Evolutionary conservation across 2,888 invertebrate genomes (phyloP).

Genomic region (Trachelus troglodyta): DNA sequence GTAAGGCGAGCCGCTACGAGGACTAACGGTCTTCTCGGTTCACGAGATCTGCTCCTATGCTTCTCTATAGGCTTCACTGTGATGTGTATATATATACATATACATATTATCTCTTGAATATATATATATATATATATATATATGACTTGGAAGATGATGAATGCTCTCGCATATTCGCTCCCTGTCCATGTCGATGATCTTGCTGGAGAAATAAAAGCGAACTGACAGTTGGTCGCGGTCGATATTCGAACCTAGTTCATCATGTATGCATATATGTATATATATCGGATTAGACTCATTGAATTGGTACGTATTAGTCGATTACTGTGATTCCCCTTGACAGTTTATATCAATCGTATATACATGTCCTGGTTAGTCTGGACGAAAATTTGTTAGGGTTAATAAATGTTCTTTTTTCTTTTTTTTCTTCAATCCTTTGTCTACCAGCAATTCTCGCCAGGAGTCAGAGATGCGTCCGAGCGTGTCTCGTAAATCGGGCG

Average conservation of each 20-base stretch:
- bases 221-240: not conserved
- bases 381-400: not conserved
- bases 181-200: not conserved
- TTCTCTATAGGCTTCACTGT: not conserved
- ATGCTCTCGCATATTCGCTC: slow-evolving; percentile 29
- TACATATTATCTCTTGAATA: too few relatives aligned
- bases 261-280: not conserved
- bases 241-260: not conserved
- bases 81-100: not conserved
- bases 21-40: not conserved
- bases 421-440: not conserved
- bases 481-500: slow-evolving; percentile 32
- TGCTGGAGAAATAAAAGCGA: not conserved
- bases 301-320: not conserved
- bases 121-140: not conserved
- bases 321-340: not conserved
- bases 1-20: not conserved
- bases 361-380: too few relatives aligned
- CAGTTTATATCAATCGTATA: not conserved
- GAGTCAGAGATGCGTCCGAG: not conserved
- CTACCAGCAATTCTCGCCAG: not conserved
- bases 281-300: not conserved
- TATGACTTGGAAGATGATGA: slow-evolving; percentile 27
- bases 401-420: not conserved
- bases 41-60: not conserved